Conservation (phyloP, 2,113 vertebrate genomes). For the Guaruba guarouba region DNA sequence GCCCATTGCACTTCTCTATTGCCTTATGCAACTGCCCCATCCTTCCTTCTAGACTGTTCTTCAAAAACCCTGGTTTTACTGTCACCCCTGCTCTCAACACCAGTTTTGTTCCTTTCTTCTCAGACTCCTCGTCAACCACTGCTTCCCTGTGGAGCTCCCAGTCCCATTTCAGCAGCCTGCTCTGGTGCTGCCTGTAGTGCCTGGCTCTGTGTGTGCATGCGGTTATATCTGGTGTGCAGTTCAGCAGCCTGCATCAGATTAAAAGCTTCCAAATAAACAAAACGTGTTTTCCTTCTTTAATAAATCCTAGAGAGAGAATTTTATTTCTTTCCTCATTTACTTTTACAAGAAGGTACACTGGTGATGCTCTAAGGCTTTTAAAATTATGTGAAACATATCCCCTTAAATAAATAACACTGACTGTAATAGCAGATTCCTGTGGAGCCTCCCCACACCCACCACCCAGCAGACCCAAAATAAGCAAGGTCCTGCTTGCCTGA, state of each 20-base stretch:
- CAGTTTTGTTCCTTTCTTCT: background rate
- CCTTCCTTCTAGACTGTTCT: background rate
- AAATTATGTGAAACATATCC: background rate
- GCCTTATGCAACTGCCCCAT: background rate
- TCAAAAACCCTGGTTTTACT: background rate
- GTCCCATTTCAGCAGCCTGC: background rate
- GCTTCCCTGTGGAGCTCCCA: background rate
- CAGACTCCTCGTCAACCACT: background rate
- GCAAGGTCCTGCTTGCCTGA: background rate
- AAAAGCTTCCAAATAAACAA: background rate
- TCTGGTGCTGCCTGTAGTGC: background rate
- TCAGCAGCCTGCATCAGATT: background rate
- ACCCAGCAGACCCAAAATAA: background rate
- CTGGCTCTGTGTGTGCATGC: background rate
- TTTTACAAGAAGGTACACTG: background rate
- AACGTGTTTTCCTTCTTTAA: background rate
- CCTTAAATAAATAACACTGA: background rate
- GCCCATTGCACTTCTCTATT: background rate
- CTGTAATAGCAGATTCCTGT: background rate
- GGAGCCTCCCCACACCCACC: background rate
- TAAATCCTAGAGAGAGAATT: background rate
- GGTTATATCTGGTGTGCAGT: background rate
- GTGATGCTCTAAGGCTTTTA: background rate
- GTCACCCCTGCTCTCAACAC: rapidly evolving
- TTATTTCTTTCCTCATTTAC: background rate